These are phyloP conservation scores for Hoplodrina ambigua DNA, from an alignment of 2,888 invertebrate species.

Conservation along the genomic window DNA sequence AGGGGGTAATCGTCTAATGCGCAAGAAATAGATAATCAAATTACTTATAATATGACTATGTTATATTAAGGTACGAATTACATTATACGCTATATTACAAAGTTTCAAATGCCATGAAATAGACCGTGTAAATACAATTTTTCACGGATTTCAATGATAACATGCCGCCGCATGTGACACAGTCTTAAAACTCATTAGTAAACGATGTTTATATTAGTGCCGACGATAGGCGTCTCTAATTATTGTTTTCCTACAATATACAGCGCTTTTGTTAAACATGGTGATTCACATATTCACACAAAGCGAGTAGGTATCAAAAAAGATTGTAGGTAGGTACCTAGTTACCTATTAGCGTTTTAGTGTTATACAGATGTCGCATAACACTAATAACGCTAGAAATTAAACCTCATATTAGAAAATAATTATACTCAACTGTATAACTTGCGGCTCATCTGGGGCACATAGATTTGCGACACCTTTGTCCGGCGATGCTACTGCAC, in stretches of 20 bases:
- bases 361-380: neutral
- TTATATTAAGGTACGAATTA: too few relatives aligned
- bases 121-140: slow-evolving; percentile 13
- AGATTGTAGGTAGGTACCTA: neutral
- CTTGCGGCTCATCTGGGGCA: slow-evolving; percentile 92
- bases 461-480: slow-evolving; percentile 90
- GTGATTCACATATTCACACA: neutral
- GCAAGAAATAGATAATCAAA: neutral
- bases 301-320: slow-evolving; percentile 2
- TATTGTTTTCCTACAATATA: slow-evolving; percentile 5
- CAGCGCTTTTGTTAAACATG: slow-evolving; percentile 7
- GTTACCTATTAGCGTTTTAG: neutral
- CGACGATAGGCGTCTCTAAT: slow-evolving; percentile 6
- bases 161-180: neutral
- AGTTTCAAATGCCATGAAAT: neutral
- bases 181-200: slow-evolving; percentile 24
- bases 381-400: neutral
- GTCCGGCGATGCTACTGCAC: slow-evolving; percentile 95
- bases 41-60: neutral
- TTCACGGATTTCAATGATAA: slow-evolving; percentile 18
- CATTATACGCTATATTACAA: too few relatives aligned
- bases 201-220: slow-evolving; percentile 3
- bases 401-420: neutral
- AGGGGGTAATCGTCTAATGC: too few relatives aligned
- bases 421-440: slow-evolving; percentile 92